These are phyloP conservation scores for Heliconius eleuchia DNA, from an alignment of 1,140 invertebrate genomes.

Conservation along the genomic window DNA sequence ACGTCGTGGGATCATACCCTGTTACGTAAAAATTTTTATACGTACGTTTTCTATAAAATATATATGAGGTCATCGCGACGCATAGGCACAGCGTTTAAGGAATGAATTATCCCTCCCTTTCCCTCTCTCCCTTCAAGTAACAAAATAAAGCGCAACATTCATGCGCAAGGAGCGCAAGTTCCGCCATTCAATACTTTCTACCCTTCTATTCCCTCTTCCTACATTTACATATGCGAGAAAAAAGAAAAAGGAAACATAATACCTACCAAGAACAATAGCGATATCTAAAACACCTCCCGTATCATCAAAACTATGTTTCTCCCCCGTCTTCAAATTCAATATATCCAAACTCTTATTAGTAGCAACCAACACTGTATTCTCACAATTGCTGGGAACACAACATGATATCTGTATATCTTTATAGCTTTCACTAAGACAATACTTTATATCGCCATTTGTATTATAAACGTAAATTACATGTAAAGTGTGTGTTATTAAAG, in stretches of 20 bases:
- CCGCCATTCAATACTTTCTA: too few species aligned
- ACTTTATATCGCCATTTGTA: conserved; percentile 43
- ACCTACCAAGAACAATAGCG: conserved; percentile 62
- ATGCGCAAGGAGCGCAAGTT: too few species aligned
- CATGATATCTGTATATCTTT: conserved; percentile 47
- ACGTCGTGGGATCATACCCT: too few species aligned
- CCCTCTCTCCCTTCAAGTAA: too few species aligned
- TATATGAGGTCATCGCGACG: too few species aligned
- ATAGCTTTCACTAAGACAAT: neutral
- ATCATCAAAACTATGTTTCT: conserved; percentile 55
- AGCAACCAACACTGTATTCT: conserved; percentile 56
- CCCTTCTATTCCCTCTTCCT: too few species aligned
- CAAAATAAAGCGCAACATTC: too few species aligned
- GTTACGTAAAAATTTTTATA: too few species aligned
- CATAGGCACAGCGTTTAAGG: too few species aligned
- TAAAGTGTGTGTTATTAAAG: conserved; percentile 59
- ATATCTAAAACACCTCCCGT: conserved; percentile 57
- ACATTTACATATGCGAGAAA: too few species aligned
- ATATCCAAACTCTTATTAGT: conserved; percentile 44
- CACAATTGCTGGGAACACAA: conserved; percentile 61
- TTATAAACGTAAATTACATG: conserved; percentile 60
- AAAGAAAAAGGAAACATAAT: conserved; percentile 34
- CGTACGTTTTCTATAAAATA: too few species aligned
- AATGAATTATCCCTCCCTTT: too few species aligned
- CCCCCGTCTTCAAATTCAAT: conserved; percentile 57